Conservation (phyloP, 2,888 invertebrate species). For the Apamea epomidion region DNA sequence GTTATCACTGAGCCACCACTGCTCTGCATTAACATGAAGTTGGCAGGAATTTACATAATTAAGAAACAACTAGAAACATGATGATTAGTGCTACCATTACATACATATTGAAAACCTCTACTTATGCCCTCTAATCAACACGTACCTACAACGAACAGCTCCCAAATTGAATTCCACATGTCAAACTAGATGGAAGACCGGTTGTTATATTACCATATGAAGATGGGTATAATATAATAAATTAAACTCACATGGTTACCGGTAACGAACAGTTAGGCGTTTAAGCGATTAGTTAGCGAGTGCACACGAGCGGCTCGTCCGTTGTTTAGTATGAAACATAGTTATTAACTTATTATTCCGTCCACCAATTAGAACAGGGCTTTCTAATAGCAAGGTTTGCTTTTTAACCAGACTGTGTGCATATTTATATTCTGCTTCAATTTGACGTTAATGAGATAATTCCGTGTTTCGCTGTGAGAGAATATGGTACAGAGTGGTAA, state of each 20-base stretch:
- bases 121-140: slow-evolving; percentile 17
- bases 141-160: slow-evolving; percentile 13
- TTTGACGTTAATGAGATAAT: slow-evolving; percentile 7
- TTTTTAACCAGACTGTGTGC: slow-evolving; percentile 32
- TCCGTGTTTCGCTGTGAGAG: background rate
- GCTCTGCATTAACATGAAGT: background rate
- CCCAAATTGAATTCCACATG: slow-evolving; percentile 48
- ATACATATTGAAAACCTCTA: background rate
- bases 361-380: slow-evolving; percentile 56
- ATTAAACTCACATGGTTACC: slow-evolving; percentile 45
- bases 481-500: background rate
- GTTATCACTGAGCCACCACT: too few species aligned
- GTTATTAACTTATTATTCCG: slow-evolving; percentile 54
- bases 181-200: slow-evolving; percentile 37
- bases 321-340: slow-evolving; percentile 59
- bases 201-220: slow-evolving; percentile 30
- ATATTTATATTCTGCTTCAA: slow-evolving; percentile 18
- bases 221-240: slow-evolving; percentile 39
- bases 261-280: slow-evolving; percentile 59
- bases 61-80: background rate
- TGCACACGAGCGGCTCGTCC: slow-evolving; percentile 67
- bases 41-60: background rate
- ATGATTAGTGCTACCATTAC: background rate
- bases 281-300: slow-evolving; percentile 64
- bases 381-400: slow-evolving; percentile 49